Evolutionary conservation across 2,113 vertebrate genomes (phyloP), one percentile per base, ranked within the genome.

Genomic region (Hoplias malabaricus): DNA sequence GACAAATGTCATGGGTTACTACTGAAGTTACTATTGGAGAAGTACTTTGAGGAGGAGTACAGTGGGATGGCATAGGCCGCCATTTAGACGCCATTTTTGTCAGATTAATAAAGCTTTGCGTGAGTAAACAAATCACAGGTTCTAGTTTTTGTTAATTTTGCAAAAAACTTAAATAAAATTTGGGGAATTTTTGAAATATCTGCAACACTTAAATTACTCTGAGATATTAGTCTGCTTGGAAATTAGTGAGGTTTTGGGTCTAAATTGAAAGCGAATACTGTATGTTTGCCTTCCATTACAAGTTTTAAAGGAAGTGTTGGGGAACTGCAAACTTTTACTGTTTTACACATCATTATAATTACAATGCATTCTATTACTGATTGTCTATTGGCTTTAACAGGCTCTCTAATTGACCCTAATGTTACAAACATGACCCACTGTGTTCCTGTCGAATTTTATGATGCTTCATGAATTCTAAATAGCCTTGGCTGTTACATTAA

Each of bases 291-390:
- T 34, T 40, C 1, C 2, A 19, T 75, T 53, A 25, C 33, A 6
- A 34, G 16, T 53, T 48, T 43, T 25, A 65, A 62, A 62, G 68
- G 3, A 54, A 46, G 5, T 25, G 53, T 66, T 63, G 33, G 59
- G 23, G 59, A 63, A 21, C 59, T 14, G 59, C n/a, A 36, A 31
- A 14, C 59, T n/a, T 63, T 75, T 66, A 75, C 14, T 21, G 73
- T 4, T 75, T 75, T 75, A 75, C 61, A 66, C 9, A 53, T 29
- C 61, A 66, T 75, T 38, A 42, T 66, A 25, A 53, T 53, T 8
- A 53, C 48, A 53, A 53, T 53, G 3, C n/a, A 66, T 54, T 66
- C 61, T 38, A 53, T 66, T 34, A 75, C 46, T 36, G 63, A 38
- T 75, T 66, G 43, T 75, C 59, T 75, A 11, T 53, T 19, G 43